Percentiles rank a stretch among this genome's conserved stretches.
These are phyloP conservation scores for Gambusia affinis DNA, from an alignment of 2,113 vertebrate genomes.

Conservation along the genomic window DNA sequence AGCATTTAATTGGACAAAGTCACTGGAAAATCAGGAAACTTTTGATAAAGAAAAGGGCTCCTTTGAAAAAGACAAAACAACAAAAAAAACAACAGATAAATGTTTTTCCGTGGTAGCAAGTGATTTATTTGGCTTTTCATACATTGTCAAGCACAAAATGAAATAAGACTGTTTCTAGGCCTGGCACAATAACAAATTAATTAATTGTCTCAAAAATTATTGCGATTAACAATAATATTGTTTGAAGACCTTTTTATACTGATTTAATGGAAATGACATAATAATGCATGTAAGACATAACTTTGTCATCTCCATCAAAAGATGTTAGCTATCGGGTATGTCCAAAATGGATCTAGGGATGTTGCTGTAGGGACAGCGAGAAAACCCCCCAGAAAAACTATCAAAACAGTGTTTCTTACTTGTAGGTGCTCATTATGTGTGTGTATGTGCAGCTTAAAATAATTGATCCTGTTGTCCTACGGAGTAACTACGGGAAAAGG, in stretches of 20 bases:
- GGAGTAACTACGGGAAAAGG: not conserved
- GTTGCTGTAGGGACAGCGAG: not conserved
- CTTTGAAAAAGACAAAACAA: too few relatives aligned
- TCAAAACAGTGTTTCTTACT: not conserved
- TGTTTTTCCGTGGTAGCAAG: not conserved
- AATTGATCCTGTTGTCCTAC: not conserved
- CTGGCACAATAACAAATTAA: too few relatives aligned
- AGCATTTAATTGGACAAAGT: conserved; percentile 12
- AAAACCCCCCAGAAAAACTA: too few relatives aligned
- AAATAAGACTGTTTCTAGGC: not conserved
- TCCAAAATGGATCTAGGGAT: too few relatives aligned
- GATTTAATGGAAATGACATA: too few relatives aligned
- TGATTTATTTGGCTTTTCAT: not conserved
- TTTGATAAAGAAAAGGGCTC: not conserved
- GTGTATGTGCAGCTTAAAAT: not conserved
- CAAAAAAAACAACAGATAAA: too few relatives aligned
- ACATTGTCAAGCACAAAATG: not conserved
- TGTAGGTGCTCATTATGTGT: not conserved
- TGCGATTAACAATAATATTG: too few relatives aligned
- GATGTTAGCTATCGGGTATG: too few relatives aligned
- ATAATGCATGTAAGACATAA: too few relatives aligned
- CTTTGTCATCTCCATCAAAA: too few relatives aligned
- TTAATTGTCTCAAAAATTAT: too few relatives aligned
- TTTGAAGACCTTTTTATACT: too few relatives aligned
- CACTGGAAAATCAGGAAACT: not conserved